These are phyloP conservation scores for Asteroscopus sphinx DNA, from an alignment of 2,888 invertebrate species.

Conservation along the genomic window DNA sequence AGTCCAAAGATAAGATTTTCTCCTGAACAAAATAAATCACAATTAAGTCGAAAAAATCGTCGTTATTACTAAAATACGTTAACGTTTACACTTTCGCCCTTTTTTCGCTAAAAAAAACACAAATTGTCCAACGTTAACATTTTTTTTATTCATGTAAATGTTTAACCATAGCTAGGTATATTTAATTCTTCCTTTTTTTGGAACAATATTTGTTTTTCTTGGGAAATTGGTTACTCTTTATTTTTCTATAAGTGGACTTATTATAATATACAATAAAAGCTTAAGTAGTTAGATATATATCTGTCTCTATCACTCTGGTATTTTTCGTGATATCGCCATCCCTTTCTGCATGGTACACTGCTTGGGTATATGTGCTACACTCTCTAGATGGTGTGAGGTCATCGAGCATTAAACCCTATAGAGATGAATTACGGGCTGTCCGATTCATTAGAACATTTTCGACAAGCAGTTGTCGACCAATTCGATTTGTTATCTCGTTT, in stretches of 20 bases:
- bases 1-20: too few relatives aligned
- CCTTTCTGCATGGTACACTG: conserved; percentile 75
- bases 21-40: too few relatives aligned
- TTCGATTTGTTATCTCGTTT: too few relatives aligned
- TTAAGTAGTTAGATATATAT: conserved; percentile 63
- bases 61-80: too few relatives aligned
- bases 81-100: conserved; percentile 8
- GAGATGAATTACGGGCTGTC: too few relatives aligned
- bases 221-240: not conserved
- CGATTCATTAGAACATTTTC: too few relatives aligned
- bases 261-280: conserved; percentile 49
- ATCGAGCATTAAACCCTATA: too few relatives aligned
- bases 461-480: too few relatives aligned
- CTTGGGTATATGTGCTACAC: conserved; percentile 76
- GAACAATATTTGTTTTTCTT: not conserved
- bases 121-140: not conserved
- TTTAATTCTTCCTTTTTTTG: too few relatives aligned
- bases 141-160: too few relatives aligned
- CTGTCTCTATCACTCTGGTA: conserved; percentile 63
- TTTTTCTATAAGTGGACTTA: conserved; percentile 1
- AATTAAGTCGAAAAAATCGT: too few relatives aligned
- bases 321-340: conserved; percentile 58
- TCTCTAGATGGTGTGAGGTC: conserved; percentile 57
- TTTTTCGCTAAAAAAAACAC: not conserved
- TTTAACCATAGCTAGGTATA: too few relatives aligned